These are phyloP conservation scores for Siniperca scherzeri DNA, from an alignment of 2,797 vertebrate genomes.

Conservation along the genomic window DNA sequence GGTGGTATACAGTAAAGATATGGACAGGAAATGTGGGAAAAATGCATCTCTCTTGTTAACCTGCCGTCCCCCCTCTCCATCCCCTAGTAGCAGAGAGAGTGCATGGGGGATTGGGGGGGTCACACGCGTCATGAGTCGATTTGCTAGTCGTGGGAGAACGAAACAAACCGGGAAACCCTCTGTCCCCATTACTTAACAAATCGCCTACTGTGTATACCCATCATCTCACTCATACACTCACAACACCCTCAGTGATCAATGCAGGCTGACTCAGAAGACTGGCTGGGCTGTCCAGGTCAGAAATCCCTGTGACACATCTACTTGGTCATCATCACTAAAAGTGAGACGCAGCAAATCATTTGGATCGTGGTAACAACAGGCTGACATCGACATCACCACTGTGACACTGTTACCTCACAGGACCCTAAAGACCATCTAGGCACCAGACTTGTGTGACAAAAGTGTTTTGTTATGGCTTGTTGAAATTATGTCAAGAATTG, in stretches of 20 bases:
- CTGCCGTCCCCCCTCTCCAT: too few species aligned
- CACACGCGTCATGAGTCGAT: too few species aligned
- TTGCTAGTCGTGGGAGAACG: too few species aligned
- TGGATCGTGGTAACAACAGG: constrained; percentile 17
- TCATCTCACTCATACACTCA: constrained; percentile 25
- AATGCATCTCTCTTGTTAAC: too few species aligned
- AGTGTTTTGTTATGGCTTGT: background rate
- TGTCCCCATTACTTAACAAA: too few species aligned
- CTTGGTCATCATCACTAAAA: constrained; percentile 57
- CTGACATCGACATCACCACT: constrained; percentile 17
- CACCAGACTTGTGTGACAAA: background rate
- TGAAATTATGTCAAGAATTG: background rate
- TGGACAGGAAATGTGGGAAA: background rate
- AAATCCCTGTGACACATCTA: constrained; percentile 36
- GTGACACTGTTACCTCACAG: constrained; percentile 10
- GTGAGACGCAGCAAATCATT: constrained; percentile 39
- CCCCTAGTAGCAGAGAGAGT: too few species aligned
- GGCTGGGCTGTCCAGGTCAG: constrained; percentile 36
- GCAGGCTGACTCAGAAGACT: constrained; percentile 59
- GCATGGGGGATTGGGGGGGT: too few species aligned
- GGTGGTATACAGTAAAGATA: background rate
- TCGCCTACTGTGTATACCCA: too few species aligned
- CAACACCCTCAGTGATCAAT: constrained; percentile 41
- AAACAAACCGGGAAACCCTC: too few species aligned
- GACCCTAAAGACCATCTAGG: background rate